Evolutionary conservation across 2,888 invertebrate species (phyloP), one percentile per base, ranked within the genome.

Genomic region (Neoitamus cyanurus): DNA sequence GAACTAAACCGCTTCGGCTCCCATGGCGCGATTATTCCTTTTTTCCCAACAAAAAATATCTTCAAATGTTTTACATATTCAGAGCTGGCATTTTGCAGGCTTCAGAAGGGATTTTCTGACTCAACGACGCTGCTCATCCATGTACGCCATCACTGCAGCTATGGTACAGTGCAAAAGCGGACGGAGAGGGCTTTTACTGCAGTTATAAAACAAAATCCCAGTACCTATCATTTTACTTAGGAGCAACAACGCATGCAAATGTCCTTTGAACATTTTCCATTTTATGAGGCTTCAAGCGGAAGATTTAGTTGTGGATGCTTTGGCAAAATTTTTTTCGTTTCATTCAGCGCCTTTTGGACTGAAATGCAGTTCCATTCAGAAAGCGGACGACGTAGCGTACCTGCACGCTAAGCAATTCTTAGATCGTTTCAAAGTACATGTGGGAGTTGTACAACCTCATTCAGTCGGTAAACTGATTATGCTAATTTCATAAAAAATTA

Each of bases 141-240:
- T 7, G 58, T 5, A 58, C 25, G 20, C 58, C 58, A 3, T 25
- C 20, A 25, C 9, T 58, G 58, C 58, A 58, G 25, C 42, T n/a
- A 9, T 3, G 9, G 58, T 58, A 9, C 9, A 20, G 58, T 58
- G 58, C 37, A 37, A 11, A 37, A 9, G 9, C 13, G 37, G 37
- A 37, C 9, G 7, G 37, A 37, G 37, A 9, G 37, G 37, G 37
- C 58, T 58, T 73, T 73, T 73, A 73, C 36, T 73, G 73, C 73
- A 73, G 73, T 73, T 73, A 20, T 73, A 73, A 36, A 34, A 36
- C 73, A 73, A 73, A 73, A 73, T 73, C 73, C 73, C 34, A 58
- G 58, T 58, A 58, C 58, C 58, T 58, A 58, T 58, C 58, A 58
- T 58, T 58, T 58, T 58, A 58, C 20, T 58, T 58, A 58, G 25